Conservation (phyloP, 1,140 invertebrate genomes). For the Himalopsyche phryganea region DNA sequence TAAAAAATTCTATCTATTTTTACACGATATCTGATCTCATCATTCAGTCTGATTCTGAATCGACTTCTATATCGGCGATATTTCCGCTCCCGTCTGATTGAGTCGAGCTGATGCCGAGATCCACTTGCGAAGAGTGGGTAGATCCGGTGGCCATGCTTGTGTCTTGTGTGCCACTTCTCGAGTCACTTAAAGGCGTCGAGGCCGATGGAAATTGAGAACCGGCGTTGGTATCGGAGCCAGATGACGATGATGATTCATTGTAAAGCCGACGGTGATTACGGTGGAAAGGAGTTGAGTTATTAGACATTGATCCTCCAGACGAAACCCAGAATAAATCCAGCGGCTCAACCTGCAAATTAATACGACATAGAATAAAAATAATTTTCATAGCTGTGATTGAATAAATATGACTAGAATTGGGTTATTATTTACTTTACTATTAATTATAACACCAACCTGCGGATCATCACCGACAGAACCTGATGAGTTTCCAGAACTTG, state of each 20-base stretch:
- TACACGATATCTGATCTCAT: no score
- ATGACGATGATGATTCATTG: neutral
- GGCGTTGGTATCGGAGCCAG: neutral
- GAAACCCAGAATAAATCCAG: neutral
- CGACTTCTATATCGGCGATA: conserved; percentile 7
- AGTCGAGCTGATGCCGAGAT: neutral
- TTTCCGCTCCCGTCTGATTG: conserved; percentile 3
- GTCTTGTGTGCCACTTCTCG: neutral
- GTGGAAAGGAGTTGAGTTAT: neutral
- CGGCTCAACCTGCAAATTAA: neutral
- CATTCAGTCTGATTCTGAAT: conserved; percentile 6
- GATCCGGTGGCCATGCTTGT: neutral
- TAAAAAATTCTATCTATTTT: no score
- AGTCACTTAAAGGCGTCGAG: neutral
- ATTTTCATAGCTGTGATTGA: neutral
- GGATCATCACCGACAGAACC: conserved; percentile 3
- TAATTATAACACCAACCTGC: neutral
- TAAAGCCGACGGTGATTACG: neutral
- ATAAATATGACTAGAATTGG: neutral
- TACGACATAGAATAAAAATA: no score
- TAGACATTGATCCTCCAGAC: no score
- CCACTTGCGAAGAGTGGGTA: neutral
- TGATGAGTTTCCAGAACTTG: conserved; percentile 6
- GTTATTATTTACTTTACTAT: neutral
- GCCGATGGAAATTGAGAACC: neutral